These are phyloP conservation scores for Cephus sareptanus DNA, from an alignment of 2,888 invertebrate species.

Conservation along the genomic window DNA sequence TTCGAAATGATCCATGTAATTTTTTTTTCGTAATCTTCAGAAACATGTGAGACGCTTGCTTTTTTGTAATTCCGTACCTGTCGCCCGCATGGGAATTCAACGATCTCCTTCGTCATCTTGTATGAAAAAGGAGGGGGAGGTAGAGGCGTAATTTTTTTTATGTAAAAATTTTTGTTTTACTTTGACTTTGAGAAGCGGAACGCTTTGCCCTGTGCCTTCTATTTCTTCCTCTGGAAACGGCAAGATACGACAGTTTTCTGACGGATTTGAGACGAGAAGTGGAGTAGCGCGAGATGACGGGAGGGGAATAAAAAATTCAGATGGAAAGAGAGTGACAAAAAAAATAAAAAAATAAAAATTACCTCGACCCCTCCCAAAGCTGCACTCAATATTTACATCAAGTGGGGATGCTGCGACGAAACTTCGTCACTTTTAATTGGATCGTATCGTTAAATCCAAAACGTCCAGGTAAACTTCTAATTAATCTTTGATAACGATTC, in stretches of 20 bases:
- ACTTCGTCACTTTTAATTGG: constrained; percentile 36
- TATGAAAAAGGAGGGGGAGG: too few species aligned
- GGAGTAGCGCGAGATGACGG: too few species aligned
- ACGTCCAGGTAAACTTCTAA: not conserved
- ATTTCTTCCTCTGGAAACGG: not conserved
- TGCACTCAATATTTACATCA: not conserved
- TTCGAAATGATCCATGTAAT: too few species aligned
- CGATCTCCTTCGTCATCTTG: too few species aligned
- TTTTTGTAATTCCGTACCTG: too few species aligned
- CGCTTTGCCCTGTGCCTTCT: not conserved
- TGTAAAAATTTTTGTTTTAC: too few species aligned
- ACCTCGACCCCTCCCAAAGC: not conserved
- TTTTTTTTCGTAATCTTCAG: too few species aligned
- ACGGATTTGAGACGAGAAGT: not conserved
- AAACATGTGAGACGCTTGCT: too few species aligned
- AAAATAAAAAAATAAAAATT: not conserved
- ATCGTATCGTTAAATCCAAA: constrained; percentile 20
- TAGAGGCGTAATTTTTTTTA: too few species aligned
- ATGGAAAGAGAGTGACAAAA: not conserved
- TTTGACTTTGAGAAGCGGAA: too few species aligned
- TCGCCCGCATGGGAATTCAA: too few species aligned
- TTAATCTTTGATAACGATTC: not conserved
- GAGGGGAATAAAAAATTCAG: not conserved
- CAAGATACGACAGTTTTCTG: not conserved
- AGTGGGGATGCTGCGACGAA: not conserved